Base-by-base conservation (phyloP, 1,140 invertebrate species). In the Ylistrum balloti region DNA sequence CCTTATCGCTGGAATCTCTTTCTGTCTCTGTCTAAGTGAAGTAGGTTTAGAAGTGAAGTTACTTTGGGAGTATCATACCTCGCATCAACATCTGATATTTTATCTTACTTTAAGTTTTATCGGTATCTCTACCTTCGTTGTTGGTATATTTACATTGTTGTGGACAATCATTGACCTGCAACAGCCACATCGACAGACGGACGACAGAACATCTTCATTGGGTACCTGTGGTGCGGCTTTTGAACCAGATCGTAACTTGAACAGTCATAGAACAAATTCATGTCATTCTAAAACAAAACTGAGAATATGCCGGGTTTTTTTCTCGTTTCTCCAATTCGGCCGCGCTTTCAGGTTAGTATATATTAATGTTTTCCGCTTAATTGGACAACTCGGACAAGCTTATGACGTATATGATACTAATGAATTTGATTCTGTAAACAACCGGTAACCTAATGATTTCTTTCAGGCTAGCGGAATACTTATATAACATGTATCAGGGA, bases 401-500 rank as follows among this genome's bases (percentile, higher is more conserved):
- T n/a, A n/a, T n/a, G n/a, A n/a, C n/a, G n/a, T n/a, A n/a, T n/a
- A n/a, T n/a, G n/a, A n/a, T n/a, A n/a, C n/a, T n/a, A n/a, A n/a
- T n/a, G n/a, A n/a, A n/a, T n/a, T n/a, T n/a, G n/a, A 48, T 17
- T 48, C 11, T 48, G 1, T 22, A 48, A 13, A 48, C 45, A 48
- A 48, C 45, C 22, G 2, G n/a, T n/a, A n/a, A n/a, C n/a, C n/a
- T n/a, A n/a, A n/a, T n/a, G n/a, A n/a, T 48, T 22, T 17, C 5
- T 74, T n/a, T 28, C 22, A 74, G 56, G 22, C 56, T 74, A 74
- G 56, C 56, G 2, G 56, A 74, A n/a, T 74, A 74, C 17, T 28
- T 74, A 28, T 74, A 74, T n/a, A 74, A 74, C 56, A 74, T 74
- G n/a, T n/a, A 28, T n/a, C 56, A 74, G 17, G 56, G 56, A 74